Evolutionary conservation across 1,140 invertebrate genomes (phyloP), one percentile per base, ranked within the genome.

Genomic region (Drosophila truncata): DNA sequence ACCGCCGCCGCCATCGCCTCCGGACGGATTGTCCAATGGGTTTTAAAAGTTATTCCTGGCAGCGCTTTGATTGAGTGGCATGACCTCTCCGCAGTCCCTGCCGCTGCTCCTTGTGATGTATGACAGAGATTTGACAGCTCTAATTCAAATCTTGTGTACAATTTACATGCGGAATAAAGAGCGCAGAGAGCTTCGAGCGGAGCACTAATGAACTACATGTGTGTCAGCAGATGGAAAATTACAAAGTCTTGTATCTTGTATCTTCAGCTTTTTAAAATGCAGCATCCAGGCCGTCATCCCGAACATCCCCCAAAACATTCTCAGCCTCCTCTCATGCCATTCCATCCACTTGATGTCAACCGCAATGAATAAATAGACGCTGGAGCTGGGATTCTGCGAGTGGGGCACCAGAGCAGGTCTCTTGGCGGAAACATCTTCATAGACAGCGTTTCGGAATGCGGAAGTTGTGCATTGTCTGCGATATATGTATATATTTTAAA

Each of bases 61-160:
- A 69, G 52, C 20, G 47, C 69, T 82, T 49, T 86, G 82, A 86
- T 86, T 86, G 82, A 86, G 75, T 86, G 82, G 70, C 82, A 79
- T 60, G 69, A 87, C 73, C 80, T 39, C 49, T 11, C 29, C 37
- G 35, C 47, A n/a, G 42, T 16, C 57, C 18, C 44, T n/a, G n/a
- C n/a, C n/a, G n/a, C n/a, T n/a, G 31, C 39, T 31, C 29, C 27
- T 20, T 41, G 18, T 90, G 81, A 85, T 82, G 78, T 79, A 90
- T 88, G 85, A 85, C 73, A 79, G 69, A 90, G 82, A 85, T 88
- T 90, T 88, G 86, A 88, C 85, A 90, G 85, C 86, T 76, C 85
- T 88, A 88, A 88, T 88, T 88, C 85, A 78, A 88, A 88, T 88
- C 78, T 90, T 82, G 70, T 88, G 85, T 88, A 85, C 55, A 37